These are phyloP conservation scores for Conger conger DNA, from an alignment of 2,113 vertebrate species.

Conservation along the genomic window DNA sequence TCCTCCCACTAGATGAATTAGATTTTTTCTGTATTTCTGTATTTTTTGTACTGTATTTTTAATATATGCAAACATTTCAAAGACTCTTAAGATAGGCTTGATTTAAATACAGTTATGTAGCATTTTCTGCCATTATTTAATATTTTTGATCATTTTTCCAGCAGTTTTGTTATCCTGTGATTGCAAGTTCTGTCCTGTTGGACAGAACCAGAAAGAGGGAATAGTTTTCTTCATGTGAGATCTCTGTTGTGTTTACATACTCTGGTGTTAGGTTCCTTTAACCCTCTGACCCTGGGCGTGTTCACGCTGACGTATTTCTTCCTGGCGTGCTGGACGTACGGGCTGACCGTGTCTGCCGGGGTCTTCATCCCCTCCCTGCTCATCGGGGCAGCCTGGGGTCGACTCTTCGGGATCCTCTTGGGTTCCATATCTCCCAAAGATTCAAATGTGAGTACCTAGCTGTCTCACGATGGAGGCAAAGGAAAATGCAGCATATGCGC, in stretches of 20 bases:
- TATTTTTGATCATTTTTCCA: too few species aligned
- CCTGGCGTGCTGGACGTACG: constrained; percentile 97
- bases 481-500: too few species aligned
- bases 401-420: constrained; percentile 86
- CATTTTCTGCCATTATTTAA: too few species aligned
- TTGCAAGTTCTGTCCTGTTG: not conserved
- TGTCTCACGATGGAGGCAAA: not conserved
- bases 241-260: not conserved
- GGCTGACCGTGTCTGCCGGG: constrained; percentile 88
- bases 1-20: too few species aligned
- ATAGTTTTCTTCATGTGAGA: too few species aligned
- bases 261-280: constrained; percentile 79
- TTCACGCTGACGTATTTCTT: constrained; percentile 95
- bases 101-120: too few species aligned
- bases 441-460: constrained; percentile 47
- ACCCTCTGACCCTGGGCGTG: constrained; percentile 85
- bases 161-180: not conserved
- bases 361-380: constrained; percentile 96
- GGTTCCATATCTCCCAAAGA: constrained; percentile 61
- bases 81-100: too few species aligned
- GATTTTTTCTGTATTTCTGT: too few species aligned
- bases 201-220: not conserved
- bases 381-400: constrained; percentile 93
- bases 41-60: too few species aligned
- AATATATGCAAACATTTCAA: too few species aligned